Percentiles rank a stretch among this genome's conserved stretches.
Evolutionary conservation across 2,113 vertebrate species (phyloP).

Genomic region (Stegostoma tigrinum): DNA sequence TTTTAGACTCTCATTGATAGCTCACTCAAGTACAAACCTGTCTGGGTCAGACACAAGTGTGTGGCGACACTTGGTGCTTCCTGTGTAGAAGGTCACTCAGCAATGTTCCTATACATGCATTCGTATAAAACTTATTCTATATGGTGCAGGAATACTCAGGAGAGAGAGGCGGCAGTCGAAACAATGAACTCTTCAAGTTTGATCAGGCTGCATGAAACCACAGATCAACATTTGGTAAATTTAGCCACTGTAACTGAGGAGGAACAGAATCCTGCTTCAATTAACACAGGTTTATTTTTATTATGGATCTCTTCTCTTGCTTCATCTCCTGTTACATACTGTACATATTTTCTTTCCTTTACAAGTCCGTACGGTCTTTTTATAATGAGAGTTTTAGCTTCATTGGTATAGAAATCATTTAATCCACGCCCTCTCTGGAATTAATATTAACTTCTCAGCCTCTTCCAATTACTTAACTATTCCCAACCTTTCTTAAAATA

Average conservation of each 20-base stretch:
- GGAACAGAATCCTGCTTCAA: not conserved
- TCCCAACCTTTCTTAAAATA: not conserved
- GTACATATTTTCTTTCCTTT: not conserved
- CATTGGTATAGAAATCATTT: not conserved
- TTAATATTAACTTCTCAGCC: not conserved
- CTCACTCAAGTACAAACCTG: not conserved
- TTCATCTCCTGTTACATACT: not conserved
- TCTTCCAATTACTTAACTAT: not conserved
- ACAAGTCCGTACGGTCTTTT: not conserved
- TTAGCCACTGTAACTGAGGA: not conserved
- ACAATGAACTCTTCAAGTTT: not conserved
- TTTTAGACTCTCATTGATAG: not conserved
- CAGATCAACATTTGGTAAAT: not conserved
- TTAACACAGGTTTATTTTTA: not conserved
- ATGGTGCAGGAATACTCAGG: not conserved
- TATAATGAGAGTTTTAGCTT: not conserved
- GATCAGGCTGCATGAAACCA: not conserved
- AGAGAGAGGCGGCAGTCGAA: not conserved
- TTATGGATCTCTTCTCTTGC: not conserved
- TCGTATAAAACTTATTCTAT: not conserved
- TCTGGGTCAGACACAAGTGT: not conserved
- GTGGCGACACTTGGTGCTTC: not conserved
- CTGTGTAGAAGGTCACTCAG: not conserved
- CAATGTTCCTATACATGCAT: not conserved
- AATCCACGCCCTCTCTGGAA: not conserved